phyloP scores from a whole-genome alignment of 2,888 invertebrate genomes.

The Ochlodes sylvanus region DNA sequence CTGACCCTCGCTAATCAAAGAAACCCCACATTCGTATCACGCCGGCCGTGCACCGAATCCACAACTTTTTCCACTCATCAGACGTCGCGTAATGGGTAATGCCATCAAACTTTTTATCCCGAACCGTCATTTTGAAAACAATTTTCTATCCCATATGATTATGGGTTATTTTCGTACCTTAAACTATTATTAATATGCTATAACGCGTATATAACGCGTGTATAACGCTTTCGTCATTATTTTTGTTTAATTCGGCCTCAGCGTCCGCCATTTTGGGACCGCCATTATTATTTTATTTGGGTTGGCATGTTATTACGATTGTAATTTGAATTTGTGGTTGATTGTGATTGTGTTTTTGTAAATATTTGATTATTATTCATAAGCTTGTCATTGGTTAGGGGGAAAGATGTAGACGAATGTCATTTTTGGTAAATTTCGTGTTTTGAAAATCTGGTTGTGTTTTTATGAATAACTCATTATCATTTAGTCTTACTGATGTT shows the following conservation, averaged over 20 bases:
- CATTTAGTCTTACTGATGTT: no score
- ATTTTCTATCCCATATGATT: slow-evolving; percentile 83
- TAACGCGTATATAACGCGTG: slow-evolving; percentile 53
- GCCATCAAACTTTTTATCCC: slow-evolving; percentile 72
- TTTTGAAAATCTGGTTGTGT: no score
- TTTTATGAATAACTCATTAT: no score
- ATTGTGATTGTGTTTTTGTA: slow-evolving; percentile 26
- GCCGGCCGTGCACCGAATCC: slow-evolving; percentile 53
- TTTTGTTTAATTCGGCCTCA: slow-evolving; percentile 50
- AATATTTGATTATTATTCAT: slow-evolving; percentile 12
- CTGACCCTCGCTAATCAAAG: slow-evolving; percentile 67
- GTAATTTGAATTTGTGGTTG: slow-evolving; percentile 41
- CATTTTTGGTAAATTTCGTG: no score
- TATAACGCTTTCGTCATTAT: slow-evolving; percentile 57
- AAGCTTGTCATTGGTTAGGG: neutral
- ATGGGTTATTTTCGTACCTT: slow-evolving; percentile 75
- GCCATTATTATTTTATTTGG: slow-evolving; percentile 50
- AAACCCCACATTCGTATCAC: slow-evolving; percentile 60
- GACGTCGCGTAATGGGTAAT: slow-evolving; percentile 63
- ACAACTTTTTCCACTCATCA: slow-evolving; percentile 76
- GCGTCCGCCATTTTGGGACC: slow-evolving; percentile 47
- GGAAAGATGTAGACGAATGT: no score
- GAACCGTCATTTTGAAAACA: slow-evolving; percentile 74
- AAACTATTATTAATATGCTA: slow-evolving; percentile 82
- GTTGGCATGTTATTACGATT: slow-evolving; percentile 40